These are phyloP conservation scores for Tenebrosternarchus preto DNA, from an alignment of 2,113 vertebrate species.

Conservation along the genomic window DNA sequence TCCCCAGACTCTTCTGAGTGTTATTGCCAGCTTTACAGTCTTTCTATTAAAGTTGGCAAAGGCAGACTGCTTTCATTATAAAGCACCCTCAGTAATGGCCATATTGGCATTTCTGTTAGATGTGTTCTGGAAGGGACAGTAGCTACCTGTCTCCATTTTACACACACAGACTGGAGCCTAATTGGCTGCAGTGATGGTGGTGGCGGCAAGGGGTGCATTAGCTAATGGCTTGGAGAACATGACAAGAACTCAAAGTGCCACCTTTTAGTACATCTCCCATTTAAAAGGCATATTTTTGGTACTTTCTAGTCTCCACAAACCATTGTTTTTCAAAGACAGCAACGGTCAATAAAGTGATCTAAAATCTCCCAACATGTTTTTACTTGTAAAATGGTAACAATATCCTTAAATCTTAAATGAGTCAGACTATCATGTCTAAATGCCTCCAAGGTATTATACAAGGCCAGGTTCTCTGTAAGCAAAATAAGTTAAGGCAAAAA, in stretches of 20 bases:
- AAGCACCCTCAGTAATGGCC: conserved; percentile 70
- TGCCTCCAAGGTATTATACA: background rate
- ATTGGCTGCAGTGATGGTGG: conserved; percentile 64
- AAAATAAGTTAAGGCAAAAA: background rate
- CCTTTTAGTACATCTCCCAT: conserved; percentile 46
- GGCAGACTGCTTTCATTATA: conserved; percentile 66
- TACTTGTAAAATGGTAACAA: background rate
- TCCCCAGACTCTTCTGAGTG: conserved; percentile 28
- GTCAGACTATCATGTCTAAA: background rate
- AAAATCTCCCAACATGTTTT: background rate
- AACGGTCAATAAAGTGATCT: conserved; percentile 7
- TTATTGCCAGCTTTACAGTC: conserved; percentile 56
- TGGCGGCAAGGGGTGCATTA: conserved; percentile 60
- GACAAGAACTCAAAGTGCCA: conserved; percentile 53
- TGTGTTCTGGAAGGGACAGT: conserved; percentile 57
- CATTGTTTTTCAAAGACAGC: conserved; percentile 18
- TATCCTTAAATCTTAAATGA: background rate
- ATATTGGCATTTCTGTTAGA: conserved; percentile 72
- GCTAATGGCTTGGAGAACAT: conserved; percentile 57
- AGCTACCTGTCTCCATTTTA: conserved; percentile 57
- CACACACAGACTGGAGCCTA: conserved; percentile 67
- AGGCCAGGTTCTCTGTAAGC: background rate
- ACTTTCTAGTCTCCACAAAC: conserved; percentile 22
- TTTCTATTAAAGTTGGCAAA: conserved; percentile 69
- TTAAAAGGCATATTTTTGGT: conserved; percentile 47